These are phyloP conservation scores for Orcinus orca DNA, from an alignment of 2,113 vertebrate genomes.

Conservation along the genomic window DNA sequence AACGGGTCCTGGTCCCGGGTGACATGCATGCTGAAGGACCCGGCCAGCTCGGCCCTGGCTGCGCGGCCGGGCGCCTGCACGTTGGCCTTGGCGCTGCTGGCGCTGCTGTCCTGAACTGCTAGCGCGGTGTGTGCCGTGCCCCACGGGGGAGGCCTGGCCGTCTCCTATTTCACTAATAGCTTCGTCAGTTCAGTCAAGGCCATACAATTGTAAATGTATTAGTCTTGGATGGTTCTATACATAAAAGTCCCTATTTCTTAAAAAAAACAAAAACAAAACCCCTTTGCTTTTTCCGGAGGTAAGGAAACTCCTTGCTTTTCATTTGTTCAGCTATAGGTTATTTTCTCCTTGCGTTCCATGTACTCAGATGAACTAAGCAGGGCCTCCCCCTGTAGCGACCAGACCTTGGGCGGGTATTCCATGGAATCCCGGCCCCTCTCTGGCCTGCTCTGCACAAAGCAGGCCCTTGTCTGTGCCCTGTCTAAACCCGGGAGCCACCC, in stretches of 20 bases:
- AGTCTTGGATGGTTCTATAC: not conserved
- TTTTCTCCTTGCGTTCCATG: not conserved
- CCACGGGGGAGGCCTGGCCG: not conserved
- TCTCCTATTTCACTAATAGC: slow-evolving; percentile 61
- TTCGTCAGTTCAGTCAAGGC: slow-evolving; percentile 73
- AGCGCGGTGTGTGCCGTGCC: no score
- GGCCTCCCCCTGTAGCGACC: not conserved
- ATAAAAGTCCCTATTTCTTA: not conserved
- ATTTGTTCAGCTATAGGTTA: not conserved
- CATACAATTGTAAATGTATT: slow-evolving; percentile 15
- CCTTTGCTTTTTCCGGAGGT: not conserved
- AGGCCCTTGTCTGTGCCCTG: not conserved
- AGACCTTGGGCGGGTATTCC: not conserved
- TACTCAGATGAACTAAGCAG: not conserved
- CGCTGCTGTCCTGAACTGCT: slow-evolving; percentile 7
- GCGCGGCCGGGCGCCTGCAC: not conserved
- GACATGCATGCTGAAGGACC: slow-evolving; percentile 85
- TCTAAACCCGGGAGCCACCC: not conserved
- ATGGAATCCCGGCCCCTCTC: not conserved
- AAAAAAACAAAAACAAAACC: not conserved
- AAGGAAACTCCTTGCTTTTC: not conserved
- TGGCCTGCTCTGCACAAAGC: not conserved
- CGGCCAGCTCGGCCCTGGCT: not conserved
- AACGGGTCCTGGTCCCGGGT: slow-evolving; percentile 97
- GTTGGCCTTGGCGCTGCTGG: slow-evolving; percentile 70